A percentile compares a stretch with the other conserved stretches of the same genome.
phyloP scores from a whole-genome alignment of 2,797 vertebrate genomes.

The Crax fasciolata region DNA sequence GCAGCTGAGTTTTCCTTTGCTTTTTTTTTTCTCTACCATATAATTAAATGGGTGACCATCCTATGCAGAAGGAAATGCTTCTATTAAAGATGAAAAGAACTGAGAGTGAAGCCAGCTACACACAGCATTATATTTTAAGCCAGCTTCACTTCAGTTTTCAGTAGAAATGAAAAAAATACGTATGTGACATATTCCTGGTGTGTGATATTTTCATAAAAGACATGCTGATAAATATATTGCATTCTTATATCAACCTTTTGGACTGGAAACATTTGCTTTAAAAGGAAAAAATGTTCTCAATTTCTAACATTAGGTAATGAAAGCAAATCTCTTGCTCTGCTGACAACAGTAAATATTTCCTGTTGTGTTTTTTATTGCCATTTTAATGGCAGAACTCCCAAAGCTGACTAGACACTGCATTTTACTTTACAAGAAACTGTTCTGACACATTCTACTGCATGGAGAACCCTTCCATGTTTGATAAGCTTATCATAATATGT shows the following conservation, averaged over 20 bases:
- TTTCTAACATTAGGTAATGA: background rate
- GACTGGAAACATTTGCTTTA: background rate
- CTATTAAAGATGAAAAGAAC: constrained; percentile 52
- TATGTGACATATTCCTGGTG: background rate
- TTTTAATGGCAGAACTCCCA: background rate
- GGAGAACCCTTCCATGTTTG: background rate
- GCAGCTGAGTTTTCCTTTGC: constrained; percentile 54
- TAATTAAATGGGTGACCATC: constrained; percentile 63
- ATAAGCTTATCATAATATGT: background rate
- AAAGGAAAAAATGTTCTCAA: background rate
- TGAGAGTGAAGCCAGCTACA: constrained; percentile 20
- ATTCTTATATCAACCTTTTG: background rate
- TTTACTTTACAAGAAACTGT: background rate
- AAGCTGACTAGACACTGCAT: background rate
- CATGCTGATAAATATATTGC: background rate
- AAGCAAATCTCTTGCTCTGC: background rate
- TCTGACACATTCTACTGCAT: background rate
- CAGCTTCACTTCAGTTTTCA: constrained; percentile 26
- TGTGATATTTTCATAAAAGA: background rate
- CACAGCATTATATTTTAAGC: constrained; percentile 19
- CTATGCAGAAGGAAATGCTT: constrained; percentile 59
- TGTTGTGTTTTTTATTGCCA: background rate
- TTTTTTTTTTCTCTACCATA: constrained; percentile 3
- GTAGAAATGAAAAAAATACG: background rate
- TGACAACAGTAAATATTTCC: constrained; percentile 23